Percentiles rank a stretch among this genome's conserved stretches.
Conservation (phyloP, 2,797 vertebrate species). For the Molothrus aeneus region DNA sequence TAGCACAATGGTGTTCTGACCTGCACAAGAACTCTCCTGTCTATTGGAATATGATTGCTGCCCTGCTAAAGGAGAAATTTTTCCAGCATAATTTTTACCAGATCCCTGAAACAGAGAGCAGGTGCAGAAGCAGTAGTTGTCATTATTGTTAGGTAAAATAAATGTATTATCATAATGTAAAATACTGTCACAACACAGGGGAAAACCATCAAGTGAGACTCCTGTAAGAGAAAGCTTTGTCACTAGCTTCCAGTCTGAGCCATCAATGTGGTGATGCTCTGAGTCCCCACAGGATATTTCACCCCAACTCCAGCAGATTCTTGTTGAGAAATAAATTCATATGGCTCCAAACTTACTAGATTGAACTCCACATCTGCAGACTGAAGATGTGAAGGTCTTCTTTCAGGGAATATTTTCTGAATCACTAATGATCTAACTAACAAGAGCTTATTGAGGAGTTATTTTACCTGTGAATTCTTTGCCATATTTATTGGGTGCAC, state of each 20-base stretch:
- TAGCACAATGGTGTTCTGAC: fast-evolving
- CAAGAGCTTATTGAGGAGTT: background rate
- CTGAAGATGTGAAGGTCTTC: background rate
- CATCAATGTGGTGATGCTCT: fast-evolving
- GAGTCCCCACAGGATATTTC: background rate
- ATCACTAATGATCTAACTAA: background rate
- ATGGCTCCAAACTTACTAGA: background rate
- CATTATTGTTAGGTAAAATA: background rate
- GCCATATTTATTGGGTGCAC: background rate
- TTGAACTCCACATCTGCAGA: background rate
- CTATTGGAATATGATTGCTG: background rate
- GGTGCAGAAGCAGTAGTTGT: background rate
- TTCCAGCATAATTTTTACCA: background rate
- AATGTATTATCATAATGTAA: background rate
- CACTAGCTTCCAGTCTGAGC: background rate
- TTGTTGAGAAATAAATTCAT: background rate
- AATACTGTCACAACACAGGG: background rate
- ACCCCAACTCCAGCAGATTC: background rate
- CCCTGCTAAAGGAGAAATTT: background rate
- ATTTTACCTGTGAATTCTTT: background rate
- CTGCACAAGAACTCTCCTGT: background rate
- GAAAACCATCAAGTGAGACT: background rate
- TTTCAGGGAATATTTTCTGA: background rate
- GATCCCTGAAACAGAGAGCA: background rate
- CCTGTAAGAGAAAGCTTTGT: background rate